Evolutionary conservation across 2,888 invertebrate genomes (phyloP).

Genomic region (Rapana venosa): DNA sequence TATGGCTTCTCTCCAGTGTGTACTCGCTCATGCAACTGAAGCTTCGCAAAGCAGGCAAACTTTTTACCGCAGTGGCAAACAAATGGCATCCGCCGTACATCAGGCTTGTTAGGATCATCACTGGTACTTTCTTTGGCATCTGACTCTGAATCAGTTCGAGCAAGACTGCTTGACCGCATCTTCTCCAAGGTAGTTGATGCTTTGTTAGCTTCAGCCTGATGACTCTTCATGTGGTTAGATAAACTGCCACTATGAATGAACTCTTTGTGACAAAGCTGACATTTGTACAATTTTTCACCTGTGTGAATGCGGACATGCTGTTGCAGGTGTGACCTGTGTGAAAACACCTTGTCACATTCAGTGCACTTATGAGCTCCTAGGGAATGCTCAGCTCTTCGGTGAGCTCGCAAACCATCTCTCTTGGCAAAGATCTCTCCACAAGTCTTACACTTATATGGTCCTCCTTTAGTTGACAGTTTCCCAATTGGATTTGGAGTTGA

Average conservation of each 20-base stretch:
- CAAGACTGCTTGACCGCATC: conserved; percentile 22
- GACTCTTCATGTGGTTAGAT: conserved; percentile 43
- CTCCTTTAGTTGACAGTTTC: conserved; percentile 19
- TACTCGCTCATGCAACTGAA: conserved; percentile 44
- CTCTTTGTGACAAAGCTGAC: conserved; percentile 41
- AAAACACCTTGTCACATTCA: conserved; percentile 41
- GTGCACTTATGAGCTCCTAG: conserved; percentile 41
- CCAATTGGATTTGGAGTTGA: neutral
- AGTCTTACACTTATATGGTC: conserved; percentile 39
- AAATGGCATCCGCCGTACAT: conserved; percentile 36
- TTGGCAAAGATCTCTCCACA: conserved; percentile 43
- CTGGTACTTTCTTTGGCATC: conserved; percentile 33
- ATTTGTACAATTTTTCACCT: conserved; percentile 42
- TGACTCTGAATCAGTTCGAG: conserved; percentile 11
- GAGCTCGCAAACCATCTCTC: conserved; percentile 39
- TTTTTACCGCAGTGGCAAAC: conserved; percentile 39
- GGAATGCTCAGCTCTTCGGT: conserved; percentile 38
- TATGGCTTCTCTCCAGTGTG: conserved; percentile 48
- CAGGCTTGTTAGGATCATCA: conserved; percentile 7
- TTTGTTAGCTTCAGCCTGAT: conserved; percentile 28
- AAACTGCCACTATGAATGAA: conserved; percentile 44
- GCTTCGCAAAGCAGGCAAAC: conserved; percentile 45
- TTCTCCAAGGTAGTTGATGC: neutral
- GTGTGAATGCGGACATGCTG: conserved; percentile 44
- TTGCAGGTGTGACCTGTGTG: conserved; percentile 40